Evolutionary conservation across 92 coral and sea anemone genomes (phyloP), one percentile per base, ranked within the genome.

Genomic region (Zoanthus sansibaricus): DNA sequence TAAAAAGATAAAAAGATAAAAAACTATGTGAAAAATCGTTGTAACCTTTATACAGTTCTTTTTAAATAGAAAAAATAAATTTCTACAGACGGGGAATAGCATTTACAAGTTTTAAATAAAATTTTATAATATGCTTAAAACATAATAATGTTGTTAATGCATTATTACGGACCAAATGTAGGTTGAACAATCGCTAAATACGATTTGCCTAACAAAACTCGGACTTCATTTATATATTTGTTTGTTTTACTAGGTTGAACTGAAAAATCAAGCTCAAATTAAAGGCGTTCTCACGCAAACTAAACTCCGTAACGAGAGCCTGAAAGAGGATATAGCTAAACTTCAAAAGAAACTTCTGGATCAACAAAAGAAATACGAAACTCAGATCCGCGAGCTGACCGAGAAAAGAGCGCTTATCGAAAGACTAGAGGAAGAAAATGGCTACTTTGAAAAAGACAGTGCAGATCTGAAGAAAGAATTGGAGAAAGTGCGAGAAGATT

Each of bases 191-290:
- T 37, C 42, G 1, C 42, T 37, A 4, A 37, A 37, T 37, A 37
- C 2, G 42, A 37, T 37, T 37, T 37, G 42, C 42, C 42, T 37
- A 37, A 37, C 42, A 37, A 37, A 2, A 37, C 42, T 37, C 1
- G 42, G 3, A 37, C 4, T 37, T 37, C 42, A 37, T 37, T 37
- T 37, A 37, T 37, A 2, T 37, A 37, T 25, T 20, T 67, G 33
- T 75, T 75, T 15, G 14, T 75, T 75, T 21, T 25, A 12, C 2
- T 44, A 80, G 85, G 92, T 90, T 42, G 95, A 95, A 83, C 76
- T 95, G 89, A 97, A 97, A 56, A 96, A 93, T 33, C 95, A 93
- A 71, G 99, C 99, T 16, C 99, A 97, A 82, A 90, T 93, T n/a
- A 97, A 92, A 82, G 99, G 99, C 31, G 90, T 95, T 51, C 92